Evolutionary conservation across 2,888 invertebrate genomes (phyloP), one percentile per base, ranked within the genome.

Genomic region (Pheosia tremula): DNA sequence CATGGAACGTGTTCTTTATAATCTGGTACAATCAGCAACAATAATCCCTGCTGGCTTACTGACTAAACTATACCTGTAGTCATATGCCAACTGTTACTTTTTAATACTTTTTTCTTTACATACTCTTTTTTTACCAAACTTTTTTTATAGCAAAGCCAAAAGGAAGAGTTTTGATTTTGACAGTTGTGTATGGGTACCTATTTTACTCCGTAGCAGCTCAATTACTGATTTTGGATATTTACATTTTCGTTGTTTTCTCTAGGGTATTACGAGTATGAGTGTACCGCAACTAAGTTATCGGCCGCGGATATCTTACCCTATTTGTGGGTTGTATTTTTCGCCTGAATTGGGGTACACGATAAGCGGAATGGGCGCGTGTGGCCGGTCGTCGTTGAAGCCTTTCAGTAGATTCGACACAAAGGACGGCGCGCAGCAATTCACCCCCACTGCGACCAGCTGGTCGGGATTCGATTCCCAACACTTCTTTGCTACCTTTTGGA

Each of bases 311-410:
- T 83, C 94, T 91, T 93, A 96, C 96, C 96, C 95, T 80, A 95
- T 94, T 80, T 95, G 94, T 60, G 96, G 95, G 77, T 95, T 95
- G 93, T 97, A 98, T 81, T 94, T 95, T 88, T 97, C 97, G 59
- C 98, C 98, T 78, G 98, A 98, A 86, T 99, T 99, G 4, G 99
- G 98, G 89, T 99, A 99, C 39, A 97, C 97, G 62, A 99, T 96
- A 61, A 98, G 91, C 3, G 97, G 97, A 64, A 97, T 95, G 58
- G 93, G 92, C 61, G 84, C 85, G 68, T 91, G 85, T 60, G 89
- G 91, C 74, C 94, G 85, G 79, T 93, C 92, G 73, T 91, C 91
- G 78, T 94, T 94, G 84, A 94, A 83, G 57, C 94, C 94, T 72
- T 86, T 88, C 71, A 94, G 56, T 60, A 94, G 84, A 67, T 83